These are phyloP conservation scores for Gastracanthus pulcherrimus DNA, from an alignment of 2,888 invertebrate genomes.

Conservation along the genomic window DNA sequence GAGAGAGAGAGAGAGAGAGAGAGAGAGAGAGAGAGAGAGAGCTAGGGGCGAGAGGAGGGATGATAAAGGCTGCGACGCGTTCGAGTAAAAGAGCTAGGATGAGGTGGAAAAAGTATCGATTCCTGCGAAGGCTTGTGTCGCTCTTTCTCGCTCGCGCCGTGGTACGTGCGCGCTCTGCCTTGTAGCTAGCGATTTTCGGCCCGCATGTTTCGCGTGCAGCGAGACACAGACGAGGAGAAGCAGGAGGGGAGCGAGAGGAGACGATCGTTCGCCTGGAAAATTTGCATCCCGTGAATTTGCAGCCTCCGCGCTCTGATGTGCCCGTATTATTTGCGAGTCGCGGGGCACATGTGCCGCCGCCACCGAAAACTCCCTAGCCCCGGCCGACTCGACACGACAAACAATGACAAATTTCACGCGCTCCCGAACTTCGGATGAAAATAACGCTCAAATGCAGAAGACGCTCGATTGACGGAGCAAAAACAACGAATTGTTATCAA, in stretches of 20 bases:
- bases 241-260: no score
- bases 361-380: slow-evolving; percentile 6
- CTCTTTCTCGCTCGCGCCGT: background rate
- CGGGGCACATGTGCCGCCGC: background rate
- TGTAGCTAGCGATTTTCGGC: slow-evolving; percentile 40
- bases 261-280: slow-evolving; percentile 66
- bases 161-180: background rate
- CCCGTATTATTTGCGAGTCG: slow-evolving; percentile 36
- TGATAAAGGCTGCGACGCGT: slow-evolving; percentile 21
- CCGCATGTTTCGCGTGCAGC: slow-evolving; percentile 46
- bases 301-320: slow-evolving; percentile 26
- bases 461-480: slow-evolving; percentile 1
- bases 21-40: background rate
- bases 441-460: background rate
- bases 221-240: no score
- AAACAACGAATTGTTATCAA: background rate
- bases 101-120: slow-evolving; percentile 51
- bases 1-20: no score
- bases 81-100: background rate
- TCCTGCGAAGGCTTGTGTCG: background rate
- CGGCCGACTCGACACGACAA: slow-evolving; percentile 17
- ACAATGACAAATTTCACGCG: slow-evolving; percentile 52
- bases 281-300: slow-evolving; percentile 62
- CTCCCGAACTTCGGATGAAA: background rate
- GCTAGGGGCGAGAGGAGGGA: background rate